These are phyloP conservation scores for Chrysodeixis includens DNA, from an alignment of 2,888 invertebrate genomes.

Conservation along the genomic window DNA sequence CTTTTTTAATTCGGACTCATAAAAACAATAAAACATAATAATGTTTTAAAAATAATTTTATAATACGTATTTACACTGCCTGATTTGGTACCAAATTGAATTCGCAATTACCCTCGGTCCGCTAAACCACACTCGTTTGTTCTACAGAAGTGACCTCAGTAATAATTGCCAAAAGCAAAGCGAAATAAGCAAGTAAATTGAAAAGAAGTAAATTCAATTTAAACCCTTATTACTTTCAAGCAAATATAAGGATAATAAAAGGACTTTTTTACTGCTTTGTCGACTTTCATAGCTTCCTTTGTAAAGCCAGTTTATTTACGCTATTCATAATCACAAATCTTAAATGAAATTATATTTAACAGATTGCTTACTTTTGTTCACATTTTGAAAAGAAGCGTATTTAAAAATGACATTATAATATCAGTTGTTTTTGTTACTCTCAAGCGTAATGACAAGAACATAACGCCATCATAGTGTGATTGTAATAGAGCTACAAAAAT, in stretches of 20 bases:
- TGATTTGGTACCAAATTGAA: constrained; percentile 19
- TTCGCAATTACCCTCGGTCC: neutral
- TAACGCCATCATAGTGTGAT: too few relatives aligned
- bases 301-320: constrained; percentile 29
- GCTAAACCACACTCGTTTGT: neutral
- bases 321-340: constrained; percentile 6
- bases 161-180: constrained; percentile 25
- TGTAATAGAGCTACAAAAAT: too few relatives aligned
- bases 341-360: neutral
- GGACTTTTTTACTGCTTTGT: constrained; percentile 37
- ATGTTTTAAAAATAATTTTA: neutral
- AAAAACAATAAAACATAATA: neutral
- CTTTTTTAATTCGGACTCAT: too few relatives aligned
- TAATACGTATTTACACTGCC: constrained; percentile 15
- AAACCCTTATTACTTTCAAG: constrained; percentile 39
- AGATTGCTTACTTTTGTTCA: neutral
- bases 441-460: too few relatives aligned
- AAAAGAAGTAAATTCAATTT: constrained; percentile 44
- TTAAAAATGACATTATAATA: too few relatives aligned
- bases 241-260: constrained; percentile 43
- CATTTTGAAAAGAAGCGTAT: too few relatives aligned
- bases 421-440: too few relatives aligned
- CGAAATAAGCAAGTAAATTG: constrained; percentile 32
- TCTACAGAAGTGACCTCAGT: constrained; percentile 8
- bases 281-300: constrained; percentile 35